Percentiles rank a stretch among this genome's conserved stretches.
Conservation (phyloP, 2,888 invertebrate genomes). For the Conomelus anceps region DNA sequence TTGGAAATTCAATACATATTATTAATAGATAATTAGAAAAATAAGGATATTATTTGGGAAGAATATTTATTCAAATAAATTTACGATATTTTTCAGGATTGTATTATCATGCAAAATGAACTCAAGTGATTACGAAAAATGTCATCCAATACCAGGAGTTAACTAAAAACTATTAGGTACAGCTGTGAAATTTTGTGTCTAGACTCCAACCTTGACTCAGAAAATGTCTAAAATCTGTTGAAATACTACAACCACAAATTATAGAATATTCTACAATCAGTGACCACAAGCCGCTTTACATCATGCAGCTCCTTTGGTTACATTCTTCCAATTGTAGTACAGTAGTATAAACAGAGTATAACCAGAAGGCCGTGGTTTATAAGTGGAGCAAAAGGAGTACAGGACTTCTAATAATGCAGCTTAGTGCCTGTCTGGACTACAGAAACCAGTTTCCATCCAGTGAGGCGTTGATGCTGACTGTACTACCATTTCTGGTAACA, state of each 20-base stretch:
- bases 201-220: background rate
- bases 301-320: background rate
- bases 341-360: background rate
- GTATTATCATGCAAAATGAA: too few species aligned
- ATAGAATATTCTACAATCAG: background rate
- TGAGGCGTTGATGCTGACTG: background rate
- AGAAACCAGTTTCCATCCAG: background rate
- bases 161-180: background rate
- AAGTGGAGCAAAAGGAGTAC: background rate
- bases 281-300: background rate
- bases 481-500: background rate
- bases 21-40: too few species aligned
- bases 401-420: background rate
- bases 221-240: background rate
- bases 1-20: too few species aligned
- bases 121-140: too few species aligned
- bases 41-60: too few species aligned
- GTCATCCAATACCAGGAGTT: too few species aligned
- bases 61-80: too few species aligned
- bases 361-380: background rate
- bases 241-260: background rate
- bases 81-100: too few species aligned
- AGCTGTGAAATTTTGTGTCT: background rate
- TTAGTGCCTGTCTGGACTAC: background rate
- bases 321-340: background rate